Base-by-base conservation (phyloP, 1,140 invertebrate species). In the Heliconius hewitsoni region DNA sequence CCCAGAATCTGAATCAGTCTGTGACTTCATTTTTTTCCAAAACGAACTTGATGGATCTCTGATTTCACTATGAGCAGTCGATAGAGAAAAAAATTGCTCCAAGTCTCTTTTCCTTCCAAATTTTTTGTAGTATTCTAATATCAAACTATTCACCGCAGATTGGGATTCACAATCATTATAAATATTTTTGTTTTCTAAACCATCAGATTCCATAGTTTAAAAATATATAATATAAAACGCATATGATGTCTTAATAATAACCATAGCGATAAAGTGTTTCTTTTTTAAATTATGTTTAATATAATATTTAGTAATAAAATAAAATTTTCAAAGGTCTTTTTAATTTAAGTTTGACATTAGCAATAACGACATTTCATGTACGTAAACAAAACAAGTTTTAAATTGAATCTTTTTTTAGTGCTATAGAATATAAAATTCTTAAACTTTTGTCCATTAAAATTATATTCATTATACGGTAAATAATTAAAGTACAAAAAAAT, bases 81-180 rank as follows among this genome's bases (percentile, higher is more conserved):
- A 90, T 84, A 93, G 80, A 16, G 93, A 94, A 83, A 94, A 94
- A 84, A 90, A 95, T 57, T 94, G 93, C 75, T 95, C 93, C 60
- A 94, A 90, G 81, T 94, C 93, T 71, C 93, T 82, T 82, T 94
- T 94, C 30, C 86, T 88, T 19, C 94, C 94, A 87, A 95, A 94
- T 76, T 94, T 93, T 85, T 93, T 93, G 77, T 94, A 94, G 80
- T 95, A 95, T 80, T 95, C 90, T 66, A 94, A 84, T 80, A 95
- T 91, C 76, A 88, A 84, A 52, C 87, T 86, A 76, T 93, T 95
- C 30, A 95, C 85, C 55, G 90, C 89, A 16, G 87, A 84, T 55
- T 79, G 76, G 50, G 88, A 84, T 71, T 83, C 86, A 57, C 34
- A 55, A 71, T 66, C 73, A 76, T 78, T 73, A 8, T 71, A 80